Evolutionary conservation across 2,888 invertebrate genomes (phyloP).

Genomic region (Flexamia atlantica): DNA sequence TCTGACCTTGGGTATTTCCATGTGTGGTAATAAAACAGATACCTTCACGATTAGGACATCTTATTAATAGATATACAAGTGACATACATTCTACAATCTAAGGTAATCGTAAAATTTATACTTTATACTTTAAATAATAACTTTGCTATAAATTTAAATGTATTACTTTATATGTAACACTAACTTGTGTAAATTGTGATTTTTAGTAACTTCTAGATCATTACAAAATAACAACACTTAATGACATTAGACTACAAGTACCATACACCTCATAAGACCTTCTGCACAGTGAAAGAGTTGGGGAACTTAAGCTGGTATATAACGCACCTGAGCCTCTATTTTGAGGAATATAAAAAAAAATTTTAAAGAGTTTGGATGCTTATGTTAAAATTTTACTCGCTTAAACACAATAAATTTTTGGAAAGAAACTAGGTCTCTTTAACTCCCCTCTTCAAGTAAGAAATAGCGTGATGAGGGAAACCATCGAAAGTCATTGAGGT

Average conservation of each 20-base stretch:
- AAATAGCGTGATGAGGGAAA: too few species aligned
- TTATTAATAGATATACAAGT: slow-evolving; percentile 23
- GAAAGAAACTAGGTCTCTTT: too few species aligned
- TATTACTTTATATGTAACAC: slow-evolving; percentile 53
- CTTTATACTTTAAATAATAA: slow-evolving; percentile 45
- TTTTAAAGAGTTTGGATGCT: too few species aligned
- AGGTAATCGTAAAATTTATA: slow-evolving; percentile 41
- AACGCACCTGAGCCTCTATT: not conserved
- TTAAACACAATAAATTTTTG: too few species aligned
- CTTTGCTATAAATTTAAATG: slow-evolving; percentile 56
- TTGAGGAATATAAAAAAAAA: too few species aligned
- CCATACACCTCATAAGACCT: slow-evolving; percentile 7
- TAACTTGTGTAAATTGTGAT: slow-evolving; percentile 51
- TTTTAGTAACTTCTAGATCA: slow-evolving; percentile 48
- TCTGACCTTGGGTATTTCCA: too few species aligned
- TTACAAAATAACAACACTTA: slow-evolving; percentile 58
- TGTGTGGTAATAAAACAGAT: slow-evolving; percentile 45
- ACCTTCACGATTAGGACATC: slow-evolving; percentile 18
- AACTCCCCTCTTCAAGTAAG: too few species aligned
- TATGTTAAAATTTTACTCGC: too few species aligned
- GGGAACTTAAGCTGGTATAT: slow-evolving; percentile 15
- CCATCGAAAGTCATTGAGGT: too few species aligned
- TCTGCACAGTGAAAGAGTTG: slow-evolving; percentile 17
- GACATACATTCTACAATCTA: slow-evolving; percentile 35
- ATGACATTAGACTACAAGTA: slow-evolving; percentile 33